A percentile compares a stretch with the other conserved stretches of the same genome.
phyloP scores from a whole-genome alignment of 2,797 vertebrate genomes.

The Rachycentron canadum region DNA sequence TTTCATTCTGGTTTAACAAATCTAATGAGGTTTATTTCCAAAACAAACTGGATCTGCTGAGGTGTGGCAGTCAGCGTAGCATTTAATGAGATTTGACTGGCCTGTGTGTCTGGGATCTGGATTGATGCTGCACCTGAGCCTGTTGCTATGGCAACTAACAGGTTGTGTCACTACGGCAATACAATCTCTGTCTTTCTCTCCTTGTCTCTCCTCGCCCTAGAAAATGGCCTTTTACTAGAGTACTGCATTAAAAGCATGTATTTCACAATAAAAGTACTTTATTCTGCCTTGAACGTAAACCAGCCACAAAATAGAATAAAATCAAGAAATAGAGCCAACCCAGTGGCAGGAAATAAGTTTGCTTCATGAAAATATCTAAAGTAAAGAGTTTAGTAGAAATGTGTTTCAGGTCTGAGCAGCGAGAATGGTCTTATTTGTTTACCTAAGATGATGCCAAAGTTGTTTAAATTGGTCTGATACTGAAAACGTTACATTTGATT shows the following conservation, averaged over 20 bases:
- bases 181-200: constrained; percentile 4
- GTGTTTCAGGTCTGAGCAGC: neutral
- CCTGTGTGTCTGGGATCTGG: constrained; percentile 46
- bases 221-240: neutral
- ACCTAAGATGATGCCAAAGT: neutral
- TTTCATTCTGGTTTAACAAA: neutral
- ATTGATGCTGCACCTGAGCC: constrained; percentile 46
- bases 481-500: neutral
- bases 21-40: neutral
- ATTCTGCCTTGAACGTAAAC: neutral
- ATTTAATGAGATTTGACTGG: constrained; percentile 40
- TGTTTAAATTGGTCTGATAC: neutral
- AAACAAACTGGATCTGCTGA: neutral
- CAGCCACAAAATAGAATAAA: neutral
- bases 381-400: neutral
- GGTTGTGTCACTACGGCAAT: constrained; percentile 20
- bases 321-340: neutral
- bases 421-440: neutral
- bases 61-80: constrained; percentile 10
- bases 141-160: constrained; percentile 69
- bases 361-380: neutral
- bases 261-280: neutral
- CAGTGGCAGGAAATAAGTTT: neutral
- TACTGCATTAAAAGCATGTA: neutral
- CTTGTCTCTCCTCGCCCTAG: neutral